Evolutionary conservation across 2,888 invertebrate species (phyloP).

Genomic region (Tigriopus californicus): DNA sequence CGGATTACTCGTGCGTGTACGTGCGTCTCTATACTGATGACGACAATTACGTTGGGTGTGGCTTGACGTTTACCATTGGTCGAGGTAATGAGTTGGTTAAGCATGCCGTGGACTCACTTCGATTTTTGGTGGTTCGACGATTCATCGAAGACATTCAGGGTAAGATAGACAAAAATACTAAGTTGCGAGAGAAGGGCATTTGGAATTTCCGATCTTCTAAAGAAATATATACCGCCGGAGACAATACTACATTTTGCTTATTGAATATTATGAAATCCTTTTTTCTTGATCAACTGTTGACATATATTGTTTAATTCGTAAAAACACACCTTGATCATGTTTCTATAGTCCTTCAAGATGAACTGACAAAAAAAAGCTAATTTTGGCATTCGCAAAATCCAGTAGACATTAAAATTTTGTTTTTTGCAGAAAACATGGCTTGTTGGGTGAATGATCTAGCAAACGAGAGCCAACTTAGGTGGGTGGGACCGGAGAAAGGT

Average conservation of each 20-base stretch:
- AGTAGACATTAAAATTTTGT: too few species aligned
- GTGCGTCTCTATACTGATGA: slow-evolving; percentile 46
- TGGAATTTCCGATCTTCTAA: too few species aligned
- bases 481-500: slow-evolving; percentile 86
- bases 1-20: slow-evolving; percentile 78
- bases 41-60: slow-evolving; percentile 44
- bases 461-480: slow-evolving; percentile 73
- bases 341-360: too few species aligned
- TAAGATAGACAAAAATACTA: not conserved
- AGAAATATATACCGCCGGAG: too few species aligned
- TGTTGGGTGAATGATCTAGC: slow-evolving; percentile 59
- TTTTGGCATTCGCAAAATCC: too few species aligned
- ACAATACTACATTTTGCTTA: too few species aligned
- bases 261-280: too few species aligned
- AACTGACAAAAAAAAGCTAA: too few species aligned
- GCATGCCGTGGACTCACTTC: slow-evolving; percentile 49
- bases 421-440: slow-evolving; percentile 42
- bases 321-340: too few species aligned
- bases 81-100: slow-evolving; percentile 73
- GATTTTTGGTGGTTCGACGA: slow-evolving; percentile 38
- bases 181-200: too few species aligned
- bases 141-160: not conserved
- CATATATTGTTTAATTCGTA: too few species aligned
- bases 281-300: too few species aligned
- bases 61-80: slow-evolving; percentile 70